Evolutionary conservation across 1,140 invertebrate species (phyloP), one percentile per base, ranked within the genome.

Genomic region (Camponotus pennsylvanicus): DNA sequence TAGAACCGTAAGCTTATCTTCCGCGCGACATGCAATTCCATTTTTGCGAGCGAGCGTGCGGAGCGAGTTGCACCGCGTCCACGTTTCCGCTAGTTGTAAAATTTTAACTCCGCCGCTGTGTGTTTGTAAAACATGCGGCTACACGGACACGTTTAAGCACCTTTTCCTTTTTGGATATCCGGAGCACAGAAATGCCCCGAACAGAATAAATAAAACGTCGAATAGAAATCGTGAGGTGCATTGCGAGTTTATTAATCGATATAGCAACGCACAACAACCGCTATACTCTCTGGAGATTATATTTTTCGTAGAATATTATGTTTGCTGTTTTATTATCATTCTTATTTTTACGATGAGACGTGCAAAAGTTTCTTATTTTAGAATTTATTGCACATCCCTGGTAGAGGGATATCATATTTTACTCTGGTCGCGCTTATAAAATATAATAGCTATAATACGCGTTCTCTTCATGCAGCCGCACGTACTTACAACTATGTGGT

Each of bases 1-100:
- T 71, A 59, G 77, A 79, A 57, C 88, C 77, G 84, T 87, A 89
- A 89, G 89, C 77, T 88, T 79, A 76, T 71, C 57, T 80, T 52
- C 52, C 61, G 78, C 59, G 55, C 89, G 85, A 75, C 84, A 88
- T 86, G 84, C 90, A 86, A 70, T 88, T 59, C 79, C 77, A 78
- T 91, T 86, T 89, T 86, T 80, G 85, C 70, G 70, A 45, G 69
- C n/a, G 67, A 37, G 37, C 79, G 79, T 75, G 63, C 21, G 15
- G 67, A 45, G 37, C 79, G 79, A 83, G 63, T 37, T 75, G 69
- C 21, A 40, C 13, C 55, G 34, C 73, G 73, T 32, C n/a, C 67
- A 34, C 73, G 73, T 55, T 84, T 77, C 34, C 45, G 73, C 73
- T 42, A 49, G 69, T 75, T 82, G 67, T 82, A 73, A 71, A 73